These are phyloP conservation scores for Ceyx margarethae DNA, from an alignment of 2,113 vertebrate genomes.

Conservation along the genomic window DNA sequence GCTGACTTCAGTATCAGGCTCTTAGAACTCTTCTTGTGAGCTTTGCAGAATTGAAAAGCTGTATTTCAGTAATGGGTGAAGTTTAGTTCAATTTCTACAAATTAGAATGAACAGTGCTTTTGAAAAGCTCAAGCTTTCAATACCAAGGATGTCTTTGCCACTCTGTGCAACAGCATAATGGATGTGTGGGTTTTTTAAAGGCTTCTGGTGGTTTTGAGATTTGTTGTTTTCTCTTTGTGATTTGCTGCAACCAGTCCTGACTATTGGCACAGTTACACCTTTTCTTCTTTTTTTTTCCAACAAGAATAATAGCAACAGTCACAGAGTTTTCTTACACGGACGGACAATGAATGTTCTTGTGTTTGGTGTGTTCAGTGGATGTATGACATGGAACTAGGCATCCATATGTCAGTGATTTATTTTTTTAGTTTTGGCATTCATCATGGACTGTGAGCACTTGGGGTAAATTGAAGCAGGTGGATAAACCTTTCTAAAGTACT, in stretches of 20 bases:
- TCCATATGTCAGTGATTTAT: neutral
- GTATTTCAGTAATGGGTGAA: neutral
- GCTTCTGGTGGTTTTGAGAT: neutral
- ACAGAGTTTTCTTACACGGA: neutral
- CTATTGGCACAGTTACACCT: neutral
- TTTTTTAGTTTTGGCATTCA: neutral
- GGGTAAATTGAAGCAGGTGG: conserved; percentile 29
- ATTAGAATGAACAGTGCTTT: neutral
- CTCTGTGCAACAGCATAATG: neutral
- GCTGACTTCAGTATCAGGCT: neutral
- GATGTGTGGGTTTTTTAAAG: neutral
- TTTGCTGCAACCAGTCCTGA: neutral
- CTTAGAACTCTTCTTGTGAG: neutral
- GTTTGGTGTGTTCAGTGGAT: neutral
- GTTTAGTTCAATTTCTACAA: neutral
- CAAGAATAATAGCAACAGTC: neutral
- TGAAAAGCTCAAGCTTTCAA: neutral
- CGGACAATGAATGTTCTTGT: neutral
- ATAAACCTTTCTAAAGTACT: conserved; percentile 40
- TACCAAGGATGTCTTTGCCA: neutral
- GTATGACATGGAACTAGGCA: neutral
- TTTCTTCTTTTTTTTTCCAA: neutral
- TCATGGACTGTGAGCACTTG: neutral
- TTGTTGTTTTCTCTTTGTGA: neutral
- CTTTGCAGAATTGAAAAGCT: neutral